Evolutionary conservation across 2,888 invertebrate genomes (phyloP), one percentile per base, ranked within the genome.

Genomic region (Rosalia funebris): DNA sequence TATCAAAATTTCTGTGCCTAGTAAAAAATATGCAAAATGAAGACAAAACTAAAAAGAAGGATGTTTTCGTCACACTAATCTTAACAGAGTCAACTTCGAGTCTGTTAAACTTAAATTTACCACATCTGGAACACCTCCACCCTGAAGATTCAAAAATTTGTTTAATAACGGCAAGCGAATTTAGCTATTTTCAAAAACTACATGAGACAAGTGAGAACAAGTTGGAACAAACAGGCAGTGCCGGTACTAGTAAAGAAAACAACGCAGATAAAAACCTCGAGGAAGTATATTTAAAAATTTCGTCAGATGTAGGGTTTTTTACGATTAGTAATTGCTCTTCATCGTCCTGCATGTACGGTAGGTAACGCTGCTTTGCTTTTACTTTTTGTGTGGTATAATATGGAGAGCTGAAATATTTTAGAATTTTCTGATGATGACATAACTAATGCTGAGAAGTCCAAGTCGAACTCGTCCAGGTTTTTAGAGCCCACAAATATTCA

Each of bases 21-120:
- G 7, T n/a, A 34, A 42, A 54, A 52, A 59, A 20, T 11, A 63
- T 65, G 59, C 50, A 63, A 62, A 48, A 67, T 65, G 57, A 25
- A 50, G 53, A 48, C 16, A 62, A 60, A 48, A 14, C 12, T 14
- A 19, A 16, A 7, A 41, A 62, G 46, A 71, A 73, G 41, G 71
- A 75, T 45, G 66, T 78, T 39, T 69, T 75, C 20, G 76, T 80
- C 36, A 76, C 79, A 4, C 70, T 80, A 52, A 69, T 80, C 12
- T 65, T 81, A 11, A 76, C 77, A 1, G 80, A 81, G 68, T 81
- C 80, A 1, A 77, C 79, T 1, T 68, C 77, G 1, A 79, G 77
- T 60, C 44, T 77, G 14, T 66, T 81, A 42, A 73, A 76, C 47
- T 56, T 80, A 34, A 72, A 74, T 58, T 56, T 77, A 11, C 78